Evolutionary conservation across 1,140 invertebrate species (phyloP), one percentile per base, ranked within the genome.

Genomic region (Pissodes strobi): DNA sequence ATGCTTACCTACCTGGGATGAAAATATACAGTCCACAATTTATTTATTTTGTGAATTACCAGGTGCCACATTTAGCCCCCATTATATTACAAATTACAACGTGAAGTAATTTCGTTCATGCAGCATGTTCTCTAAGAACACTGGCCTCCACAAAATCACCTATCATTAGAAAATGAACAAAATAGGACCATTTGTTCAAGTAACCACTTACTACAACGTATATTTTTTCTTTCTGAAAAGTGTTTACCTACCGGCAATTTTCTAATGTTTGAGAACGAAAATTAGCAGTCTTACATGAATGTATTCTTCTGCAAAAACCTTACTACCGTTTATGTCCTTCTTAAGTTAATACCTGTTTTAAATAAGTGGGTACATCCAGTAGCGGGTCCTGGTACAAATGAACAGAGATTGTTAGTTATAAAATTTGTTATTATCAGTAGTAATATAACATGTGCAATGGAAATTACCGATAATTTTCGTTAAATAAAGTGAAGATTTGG

Each of bases 291-390:
- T 17, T 46, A 59, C 56, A 22, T 48, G 56, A 46, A 46, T 46
- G 56, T 59, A 34, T 59, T 45, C 56, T 59, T 48, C 17, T 34
- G 43, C 56, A 59, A 59, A 59, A 59, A 59, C 39, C 56, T 27
- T 25, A 59, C 56, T 59, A 59, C 56, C 56, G 56, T 59, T 59
- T 59, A 59, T 46, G 56, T 59, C 43, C 56, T 59, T 59, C 56
- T 59, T 59, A 59, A 30, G 56, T 43, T 59, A 46, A 59, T 59
- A 59, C 56, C 56, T 59, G 56, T 59, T 59, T 59, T 59, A 46
- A 59, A 59, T 46, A 59, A 59, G 39, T 48, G 56, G 56, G 56
- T 59, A 46, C 43, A 10, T 17, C 41, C 56, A 59, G 39, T 27
- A 21, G 43, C 56, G 56, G 1, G n/a, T 17, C n/a, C n/a, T 34